These are phyloP conservation scores for Pterophyllum scalare DNA, from an alignment of 2,113 vertebrate species.

Conservation along the genomic window DNA sequence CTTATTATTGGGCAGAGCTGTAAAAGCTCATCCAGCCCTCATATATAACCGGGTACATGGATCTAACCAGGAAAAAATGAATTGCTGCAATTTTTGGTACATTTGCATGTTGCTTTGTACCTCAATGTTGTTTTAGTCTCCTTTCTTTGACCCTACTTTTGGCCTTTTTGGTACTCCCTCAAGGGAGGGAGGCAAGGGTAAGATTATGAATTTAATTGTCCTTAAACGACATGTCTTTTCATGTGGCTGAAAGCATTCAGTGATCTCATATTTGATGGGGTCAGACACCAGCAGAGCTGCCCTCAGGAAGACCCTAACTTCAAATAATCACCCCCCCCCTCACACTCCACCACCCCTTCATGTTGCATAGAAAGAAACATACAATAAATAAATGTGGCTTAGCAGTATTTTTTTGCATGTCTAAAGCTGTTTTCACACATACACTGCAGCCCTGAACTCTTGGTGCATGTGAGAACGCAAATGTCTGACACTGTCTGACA, in stretches of 20 bases:
- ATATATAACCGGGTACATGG: not conserved
- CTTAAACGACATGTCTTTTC: constrained; percentile 8
- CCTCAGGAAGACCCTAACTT: not conserved
- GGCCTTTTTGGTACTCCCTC: not conserved
- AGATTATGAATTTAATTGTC: constrained; percentile 22
- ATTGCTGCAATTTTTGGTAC: not conserved
- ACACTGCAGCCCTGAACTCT: not conserved
- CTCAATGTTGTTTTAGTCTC: not conserved
- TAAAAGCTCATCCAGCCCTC: not conserved
- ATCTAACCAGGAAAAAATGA: not conserved
- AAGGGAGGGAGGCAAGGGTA: no score
- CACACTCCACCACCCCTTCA: not conserved
- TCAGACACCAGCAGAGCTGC: constrained; percentile 4
- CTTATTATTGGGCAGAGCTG: not conserved
- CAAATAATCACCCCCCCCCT: constrained; percentile 2
- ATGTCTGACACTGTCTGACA: not conserved
- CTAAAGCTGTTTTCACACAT: no score
- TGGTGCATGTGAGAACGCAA: not conserved
- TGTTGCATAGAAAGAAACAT: not conserved
- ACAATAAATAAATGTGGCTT: constrained; percentile 12
- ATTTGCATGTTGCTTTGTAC: no score
- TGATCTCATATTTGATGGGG: constrained; percentile 4
- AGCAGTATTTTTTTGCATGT: not conserved
- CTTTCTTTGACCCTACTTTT: not conserved
- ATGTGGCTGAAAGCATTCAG: constrained; percentile 2